Base-by-base conservation (phyloP, 2,113 vertebrate species). In the Drymodes brunneopygia region DNA sequence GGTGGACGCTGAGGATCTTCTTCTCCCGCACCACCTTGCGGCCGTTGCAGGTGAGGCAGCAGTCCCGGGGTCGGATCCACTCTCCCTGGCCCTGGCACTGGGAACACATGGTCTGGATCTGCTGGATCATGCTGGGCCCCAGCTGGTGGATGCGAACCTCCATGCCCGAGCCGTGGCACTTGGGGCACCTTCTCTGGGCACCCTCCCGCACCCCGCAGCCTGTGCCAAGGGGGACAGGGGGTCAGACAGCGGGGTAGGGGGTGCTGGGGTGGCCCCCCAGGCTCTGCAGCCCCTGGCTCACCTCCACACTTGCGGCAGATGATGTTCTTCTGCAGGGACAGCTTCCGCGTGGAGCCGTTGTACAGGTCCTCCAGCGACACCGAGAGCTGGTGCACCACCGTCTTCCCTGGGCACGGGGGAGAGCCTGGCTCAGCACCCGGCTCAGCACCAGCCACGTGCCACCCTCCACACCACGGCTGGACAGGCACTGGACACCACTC, bases 141-240 rank as follows among this genome's bases (percentile, higher is more conserved):
- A 97, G 33, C 74, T 95, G 97, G 51, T 98, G 95, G 74, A 97
- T 84, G 1, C 96, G 95, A 12, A 95, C 94, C 72, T 97, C 97
- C 60, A 99, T 97, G 8, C 99, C 99, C 15, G 98, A 98, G 51
- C 99, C 99, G 51, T 99, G 99, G 92, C 99, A 99, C 36, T 91
- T 98, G 40, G 98, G 97, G 57, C 99, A 99, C 51, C 98, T 98
- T 33, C 98, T 97, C 92, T 98, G 92, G 12, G 98, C 72, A 0
- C 98, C 99, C 31, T 98, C 98, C 71, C 99, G 98, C 22, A 98
- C 98, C 15, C 99, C 99, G 2, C 98, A 98, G 40, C 99, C 99
- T 99, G 94, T 3, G 38, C 14, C 3, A 0, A 36, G 17, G 6
- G 47, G 20, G 9, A 5, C 12, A 17, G 6, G 29, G 54, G 24